Evolutionary conservation across 2,888 invertebrate genomes (phyloP).

Genomic region (Macrosoma leucophasiata): DNA sequence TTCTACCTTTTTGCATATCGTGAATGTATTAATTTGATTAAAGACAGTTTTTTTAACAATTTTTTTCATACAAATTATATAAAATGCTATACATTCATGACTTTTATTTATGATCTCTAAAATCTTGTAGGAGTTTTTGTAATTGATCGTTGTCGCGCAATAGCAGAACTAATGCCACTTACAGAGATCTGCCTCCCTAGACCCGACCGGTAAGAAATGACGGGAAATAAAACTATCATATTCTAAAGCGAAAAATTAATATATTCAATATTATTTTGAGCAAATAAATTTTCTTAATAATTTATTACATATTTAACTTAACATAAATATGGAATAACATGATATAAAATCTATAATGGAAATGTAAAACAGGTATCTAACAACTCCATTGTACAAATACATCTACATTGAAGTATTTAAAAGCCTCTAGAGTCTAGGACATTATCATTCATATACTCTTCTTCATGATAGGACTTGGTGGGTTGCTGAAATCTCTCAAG

Average conservation of each 20-base stretch:
- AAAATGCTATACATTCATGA: conserved; percentile 48
- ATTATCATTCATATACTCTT: conserved; percentile 48
- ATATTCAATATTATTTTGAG: conserved; percentile 65
- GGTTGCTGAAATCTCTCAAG: conserved; percentile 46
- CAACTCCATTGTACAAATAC: conserved; percentile 39
- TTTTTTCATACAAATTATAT: conserved; percentile 70
- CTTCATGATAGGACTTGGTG: conserved; percentile 53
- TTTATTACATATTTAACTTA: conserved; percentile 62
- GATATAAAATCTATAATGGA: conserved; percentile 72
- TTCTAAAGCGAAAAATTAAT: conserved; percentile 28
- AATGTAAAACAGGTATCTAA: conserved; percentile 71
- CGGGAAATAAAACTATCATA: too few relatives aligned
- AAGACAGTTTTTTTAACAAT: conserved; percentile 65
- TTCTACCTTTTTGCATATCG: conserved; percentile 45
- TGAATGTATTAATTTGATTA: conserved; percentile 54
- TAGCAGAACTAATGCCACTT: too few relatives aligned
- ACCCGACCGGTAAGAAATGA: too few relatives aligned
- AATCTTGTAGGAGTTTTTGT: too few relatives aligned
- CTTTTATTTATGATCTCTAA: conserved; percentile 32
- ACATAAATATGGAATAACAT: conserved; percentile 70
- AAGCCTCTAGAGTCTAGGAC: conserved; percentile 42
- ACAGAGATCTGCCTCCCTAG: too few relatives aligned
- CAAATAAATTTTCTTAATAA: conserved; percentile 66
- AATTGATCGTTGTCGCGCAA: too few relatives aligned
- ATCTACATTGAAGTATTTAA: conserved; percentile 36